These are phyloP conservation scores for Ochlodes sylvanus DNA, from an alignment of 2,888 invertebrate genomes.

Conservation along the genomic window DNA sequence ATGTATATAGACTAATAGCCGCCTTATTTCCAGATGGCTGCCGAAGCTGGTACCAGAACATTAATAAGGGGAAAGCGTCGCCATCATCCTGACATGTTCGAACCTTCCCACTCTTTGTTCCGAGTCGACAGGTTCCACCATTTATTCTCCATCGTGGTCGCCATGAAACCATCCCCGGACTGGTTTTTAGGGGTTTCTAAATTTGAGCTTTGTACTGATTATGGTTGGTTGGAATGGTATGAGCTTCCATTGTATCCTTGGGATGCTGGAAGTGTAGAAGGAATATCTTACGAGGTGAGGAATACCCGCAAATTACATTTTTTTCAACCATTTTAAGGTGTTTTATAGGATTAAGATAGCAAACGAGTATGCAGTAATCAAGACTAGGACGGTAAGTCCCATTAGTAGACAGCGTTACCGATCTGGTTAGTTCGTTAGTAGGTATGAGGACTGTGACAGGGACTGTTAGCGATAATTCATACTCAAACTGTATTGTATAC, in stretches of 20 bases:
- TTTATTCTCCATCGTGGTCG: constrained; percentile 70
- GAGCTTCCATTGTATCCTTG: constrained; percentile 70
- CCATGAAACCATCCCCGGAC: constrained; percentile 75
- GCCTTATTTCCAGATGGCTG: constrained; percentile 59
- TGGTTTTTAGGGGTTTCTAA: constrained; percentile 75
- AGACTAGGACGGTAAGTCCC: too few relatives aligned
- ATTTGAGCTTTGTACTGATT: constrained; percentile 69
- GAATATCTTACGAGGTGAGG: constrained; percentile 72
- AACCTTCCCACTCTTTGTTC: constrained; percentile 72
- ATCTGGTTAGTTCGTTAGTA: too few relatives aligned
- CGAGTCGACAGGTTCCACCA: constrained; percentile 73
- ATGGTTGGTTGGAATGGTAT: constrained; percentile 61
- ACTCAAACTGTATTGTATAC: too few relatives aligned
- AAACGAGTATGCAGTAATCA: too few relatives aligned
- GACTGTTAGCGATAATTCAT: too few relatives aligned
- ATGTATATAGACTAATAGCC: too few relatives aligned
- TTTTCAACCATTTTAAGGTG: too few relatives aligned
- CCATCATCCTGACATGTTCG: constrained; percentile 72
- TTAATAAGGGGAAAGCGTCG: constrained; percentile 71
- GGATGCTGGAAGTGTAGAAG: constrained; percentile 76
- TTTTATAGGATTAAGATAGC: too few relatives aligned
- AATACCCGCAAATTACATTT: too few relatives aligned
- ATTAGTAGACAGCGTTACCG: too few relatives aligned
- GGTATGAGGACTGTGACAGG: too few relatives aligned
- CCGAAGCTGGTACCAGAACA: constrained; percentile 63